Evolutionary conservation across 2,113 vertebrate species (phyloP), one percentile per base, ranked within the genome.

Genomic region (Caloenas nicobarica): DNA sequence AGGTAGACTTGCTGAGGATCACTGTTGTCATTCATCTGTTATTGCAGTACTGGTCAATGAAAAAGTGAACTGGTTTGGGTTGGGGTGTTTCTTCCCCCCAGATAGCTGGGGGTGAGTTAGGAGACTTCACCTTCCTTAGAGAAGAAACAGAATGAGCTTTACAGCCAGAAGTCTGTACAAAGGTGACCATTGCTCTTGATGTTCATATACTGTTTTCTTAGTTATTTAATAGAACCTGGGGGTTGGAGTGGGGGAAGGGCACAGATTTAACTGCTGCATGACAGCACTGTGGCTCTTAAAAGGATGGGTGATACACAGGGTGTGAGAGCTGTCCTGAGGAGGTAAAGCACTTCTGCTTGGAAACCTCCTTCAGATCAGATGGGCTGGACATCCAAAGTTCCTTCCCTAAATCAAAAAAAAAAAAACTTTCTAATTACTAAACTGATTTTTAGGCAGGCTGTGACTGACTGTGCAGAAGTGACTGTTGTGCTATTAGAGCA

Each of bases 21-120:
- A 7, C 14, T n/a, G 1, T 28, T 38, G 14, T 46, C 2, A 0
- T 36, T 66, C 6, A 23, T 34, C 16, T 83, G 34, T 60, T 62
- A 33, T 13, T 74, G 54, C 9, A 33, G 36, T 38, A 34, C 19
- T 92, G 31, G 6, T 19, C 31, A 40, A 6, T 46, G 40, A 74
- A 16, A 46, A 64, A 66, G 24, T 33, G 34, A 51, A 23, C 16
- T 51, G 18, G 44, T 46, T 46, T 46, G 44, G 44, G 44, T 19
- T 46, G 44, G 18, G 44, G 11, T n/a, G 0, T 25, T 4, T 25
- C 7, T 29, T 34, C 1, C 2, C 31, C n/a, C 29, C 7, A 42
- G 28, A 16, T 33, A 73, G 36, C 16, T 13, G 50, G 10, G 17
- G 10, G 18, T 44, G 26, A 16, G 24, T 38, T 16, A 56, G 29